These are phyloP conservation scores for Mellilla xanthometata DNA, from an alignment of 2,888 invertebrate genomes.

Conservation along the genomic window DNA sequence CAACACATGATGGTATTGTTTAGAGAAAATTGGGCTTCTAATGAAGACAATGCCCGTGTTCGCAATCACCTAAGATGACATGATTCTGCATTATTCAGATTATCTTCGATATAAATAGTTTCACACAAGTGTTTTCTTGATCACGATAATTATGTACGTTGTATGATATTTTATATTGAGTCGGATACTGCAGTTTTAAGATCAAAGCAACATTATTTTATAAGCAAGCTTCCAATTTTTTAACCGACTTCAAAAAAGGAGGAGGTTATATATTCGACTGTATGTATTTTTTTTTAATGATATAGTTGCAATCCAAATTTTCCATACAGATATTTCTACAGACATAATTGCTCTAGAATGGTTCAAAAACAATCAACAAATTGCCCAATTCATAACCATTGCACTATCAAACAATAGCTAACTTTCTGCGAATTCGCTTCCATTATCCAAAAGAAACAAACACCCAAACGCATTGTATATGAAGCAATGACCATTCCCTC, in stretches of 20 bases:
- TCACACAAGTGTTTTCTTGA: no score
- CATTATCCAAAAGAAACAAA: slow-evolving; percentile 66
- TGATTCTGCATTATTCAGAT: slow-evolving; percentile 3
- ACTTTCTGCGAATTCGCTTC: slow-evolving; percentile 58
- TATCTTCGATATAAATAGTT: not conserved
- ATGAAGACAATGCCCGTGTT: slow-evolving; percentile 35
- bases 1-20: slow-evolving; percentile 62
- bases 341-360: no score
- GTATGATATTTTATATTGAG: no score
- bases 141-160: no score
- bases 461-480: slow-evolving; percentile 40
- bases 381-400: slow-evolving; percentile 19
- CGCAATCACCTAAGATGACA: slow-evolving; percentile 26
- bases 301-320: no score
- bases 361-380: slow-evolving; percentile 17
- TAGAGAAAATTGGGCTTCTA: slow-evolving; percentile 46
- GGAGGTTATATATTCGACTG: no score
- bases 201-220: no score
- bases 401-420: slow-evolving; percentile 50
- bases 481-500: slow-evolving; percentile 75
- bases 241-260: no score
- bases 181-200: no score
- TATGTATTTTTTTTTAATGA: no score
- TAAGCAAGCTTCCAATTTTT: no score
- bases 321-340: no score